Evolutionary conservation across 1,140 invertebrate species (phyloP), one percentile per base, ranked within the genome.

Genomic region (Euwallacea fornicatus): DNA sequence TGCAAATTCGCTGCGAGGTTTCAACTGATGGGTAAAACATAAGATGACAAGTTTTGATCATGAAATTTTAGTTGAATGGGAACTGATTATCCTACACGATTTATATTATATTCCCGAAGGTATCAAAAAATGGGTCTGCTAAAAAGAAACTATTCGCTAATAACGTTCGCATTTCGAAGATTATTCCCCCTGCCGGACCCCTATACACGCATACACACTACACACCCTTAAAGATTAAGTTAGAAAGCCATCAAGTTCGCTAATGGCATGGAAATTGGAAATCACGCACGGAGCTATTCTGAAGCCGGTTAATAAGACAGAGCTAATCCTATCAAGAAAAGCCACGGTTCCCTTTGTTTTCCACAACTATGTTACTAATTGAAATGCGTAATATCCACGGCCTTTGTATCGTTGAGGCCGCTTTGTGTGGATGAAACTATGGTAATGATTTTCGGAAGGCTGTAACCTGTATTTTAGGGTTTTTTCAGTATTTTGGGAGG

Each of bases 181-280:
- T 54, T 41, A 43, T 56, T 56, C 43, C 66, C 66, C 66, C 42
- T 44, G 9, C 56, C 56, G 59, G 58, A 60, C 66, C 66, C 69
- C 55, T 50, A 70, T 63, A 58, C 69, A 70, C 69, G 69, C 70
- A 72, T 54, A 72, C 54, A 67, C 55, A 65, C 53, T 42, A 58
- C 61, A 70, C 55, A 61, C 71, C 74, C 68, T 72, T 75, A 56
- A 67, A 74, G 75, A 74, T 76, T 76, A 76, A 67, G 59, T 69
- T 69, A 72, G 67, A 74, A 79, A 79, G 74, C 76, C 74, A 79
- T 79, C 76, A 78, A 76, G 72, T 76, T 76, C 69, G 73, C 76
- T 79, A 79, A 79, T 79, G 74, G 77, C 76, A 79, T 79, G 78
- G 78, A 79, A 79, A 79, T 79, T 79, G 77, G 77, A 79, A 79